These are phyloP conservation scores for Drosophila kokeensis DNA, from an alignment of 2,888 invertebrate genomes.

Conservation along the genomic window DNA sequence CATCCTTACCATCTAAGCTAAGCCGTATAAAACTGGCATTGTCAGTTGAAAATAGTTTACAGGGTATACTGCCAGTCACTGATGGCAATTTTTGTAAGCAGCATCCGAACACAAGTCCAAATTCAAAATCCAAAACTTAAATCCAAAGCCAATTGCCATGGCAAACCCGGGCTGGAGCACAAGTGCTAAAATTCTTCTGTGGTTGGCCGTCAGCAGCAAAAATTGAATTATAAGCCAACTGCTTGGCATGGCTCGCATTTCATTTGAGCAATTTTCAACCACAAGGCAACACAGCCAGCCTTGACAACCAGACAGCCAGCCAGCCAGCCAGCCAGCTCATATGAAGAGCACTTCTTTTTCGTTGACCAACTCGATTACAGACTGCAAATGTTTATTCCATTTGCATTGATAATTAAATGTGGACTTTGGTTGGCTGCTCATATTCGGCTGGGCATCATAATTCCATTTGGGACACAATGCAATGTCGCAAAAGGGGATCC, in stretches of 20 bases:
- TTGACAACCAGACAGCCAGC: constrained; percentile 4
- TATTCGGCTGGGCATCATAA: constrained; percentile 40
- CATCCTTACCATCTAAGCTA: not conserved
- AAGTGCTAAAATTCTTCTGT: constrained; percentile 55
- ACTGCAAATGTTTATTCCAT: constrained; percentile 73
- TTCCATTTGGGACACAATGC: constrained; percentile 60
- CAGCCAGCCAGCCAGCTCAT: constrained; percentile 1
- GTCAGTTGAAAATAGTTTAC: not conserved
- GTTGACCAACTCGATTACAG: constrained; percentile 60
- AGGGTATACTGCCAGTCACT: constrained; percentile 6
- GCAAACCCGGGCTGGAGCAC: constrained; percentile 13
- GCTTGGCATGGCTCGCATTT: constrained; percentile 21
- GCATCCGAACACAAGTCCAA: constrained; percentile 2
- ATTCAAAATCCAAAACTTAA: constrained; percentile 6
- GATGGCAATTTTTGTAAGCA: constrained; percentile 9
- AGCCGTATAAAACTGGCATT: not conserved
- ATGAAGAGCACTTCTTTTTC: constrained; percentile 27
- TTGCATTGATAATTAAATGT: constrained; percentile 76
- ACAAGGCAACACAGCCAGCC: not conserved
- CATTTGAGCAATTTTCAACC: constrained; percentile 9
- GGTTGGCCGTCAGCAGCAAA: constrained; percentile 41
- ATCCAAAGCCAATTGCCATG: constrained; percentile 17
- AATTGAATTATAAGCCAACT: constrained; percentile 73
- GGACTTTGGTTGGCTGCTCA: constrained; percentile 14
- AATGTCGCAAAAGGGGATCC: constrained; percentile 20